Evolutionary conservation across 2,797 vertebrate genomes (phyloP).

Genomic region (Xyrichtys novacula): DNA sequence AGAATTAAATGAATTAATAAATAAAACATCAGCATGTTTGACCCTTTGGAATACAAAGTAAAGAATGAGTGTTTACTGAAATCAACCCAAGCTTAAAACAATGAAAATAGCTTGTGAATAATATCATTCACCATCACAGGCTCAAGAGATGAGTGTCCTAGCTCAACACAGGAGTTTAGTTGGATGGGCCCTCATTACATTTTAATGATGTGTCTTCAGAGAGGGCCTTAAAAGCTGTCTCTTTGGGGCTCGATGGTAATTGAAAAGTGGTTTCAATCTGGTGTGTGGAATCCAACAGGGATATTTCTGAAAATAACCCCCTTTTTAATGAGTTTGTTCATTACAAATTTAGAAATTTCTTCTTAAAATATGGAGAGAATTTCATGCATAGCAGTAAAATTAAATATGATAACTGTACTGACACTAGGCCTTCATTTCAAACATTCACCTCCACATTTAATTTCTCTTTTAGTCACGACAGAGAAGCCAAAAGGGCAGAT

Average conservation of each 20-base stretch:
- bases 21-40: neutral
- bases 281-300: slow-evolving; percentile 68
- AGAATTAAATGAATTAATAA: too few species aligned
- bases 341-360: slow-evolving; percentile 74
- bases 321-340: slow-evolving; percentile 80
- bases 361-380: slow-evolving; percentile 44
- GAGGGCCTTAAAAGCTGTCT: slow-evolving; percentile 68
- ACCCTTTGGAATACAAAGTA: neutral
- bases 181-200: slow-evolving; percentile 61
- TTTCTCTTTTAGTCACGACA: neutral
- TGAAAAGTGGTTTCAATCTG: slow-evolving; percentile 77
- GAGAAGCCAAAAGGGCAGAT: neutral
- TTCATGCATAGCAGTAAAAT: slow-evolving; percentile 27
- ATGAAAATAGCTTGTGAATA: neutral
- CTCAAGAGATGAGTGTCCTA: slow-evolving; percentile 22
- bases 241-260: slow-evolving; percentile 71
- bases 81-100: neutral
- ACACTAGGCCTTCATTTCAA: neutral
- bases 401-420: slow-evolving; percentile 19
- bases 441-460: neutral
- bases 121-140: slow-evolving; percentile 16
- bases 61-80: neutral
- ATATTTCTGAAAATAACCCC: slow-evolving; percentile 77
- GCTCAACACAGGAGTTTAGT: slow-evolving; percentile 23
- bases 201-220: slow-evolving; percentile 79